Percentiles rank a stretch among this genome's conserved stretches.
phyloP scores from a whole-genome alignment of 2,888 invertebrate genomes.

The Sussaba pulchella region DNA sequence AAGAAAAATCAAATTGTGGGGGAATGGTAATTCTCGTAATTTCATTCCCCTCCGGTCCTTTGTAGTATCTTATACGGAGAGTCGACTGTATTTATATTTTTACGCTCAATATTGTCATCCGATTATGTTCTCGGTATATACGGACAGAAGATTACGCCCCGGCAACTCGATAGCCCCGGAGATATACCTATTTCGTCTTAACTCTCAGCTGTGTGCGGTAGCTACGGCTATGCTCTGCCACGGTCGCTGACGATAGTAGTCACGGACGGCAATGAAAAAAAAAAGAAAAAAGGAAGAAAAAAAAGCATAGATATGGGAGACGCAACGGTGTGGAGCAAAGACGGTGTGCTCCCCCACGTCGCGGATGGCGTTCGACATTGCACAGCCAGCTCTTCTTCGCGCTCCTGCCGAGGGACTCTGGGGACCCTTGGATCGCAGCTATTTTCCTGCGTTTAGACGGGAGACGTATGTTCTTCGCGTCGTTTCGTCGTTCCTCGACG shows the following conservation, averaged over 20 bases:
- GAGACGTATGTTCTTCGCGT: slow-evolving; percentile 18
- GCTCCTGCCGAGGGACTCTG: slow-evolving; percentile 2
- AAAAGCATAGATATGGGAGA: slow-evolving; percentile 35
- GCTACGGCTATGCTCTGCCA: slow-evolving; percentile 11
- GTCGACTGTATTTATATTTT: too few species aligned
- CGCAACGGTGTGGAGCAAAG: slow-evolving; percentile 8
- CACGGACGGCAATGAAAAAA: slow-evolving; percentile 14
- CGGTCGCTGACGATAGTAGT: slow-evolving; percentile 27
- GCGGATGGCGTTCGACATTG: slow-evolving; percentile 27
- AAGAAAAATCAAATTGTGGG: too few species aligned
- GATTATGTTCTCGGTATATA: slow-evolving; percentile 54
- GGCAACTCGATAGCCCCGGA: slow-evolving; percentile 48
- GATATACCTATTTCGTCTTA: slow-evolving; percentile 44
- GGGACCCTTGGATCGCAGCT: slow-evolving; percentile 1
- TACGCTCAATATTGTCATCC: slow-evolving; percentile 40
- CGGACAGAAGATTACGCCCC: slow-evolving; percentile 47
- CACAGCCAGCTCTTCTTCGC: slow-evolving; percentile 8
- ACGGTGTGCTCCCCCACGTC: slow-evolving; percentile 39
- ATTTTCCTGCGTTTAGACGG: slow-evolving; percentile 41
- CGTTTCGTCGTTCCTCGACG: slow-evolving; percentile 33
- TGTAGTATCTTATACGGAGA: too few species aligned
- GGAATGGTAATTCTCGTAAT: too few species aligned
- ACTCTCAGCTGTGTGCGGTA: slow-evolving; percentile 28
- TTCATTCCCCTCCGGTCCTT: too few species aligned
- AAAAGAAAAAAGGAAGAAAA: neutral